A percentile compares a stretch with the other conserved stretches of the same genome.
Evolutionary conservation across 2,113 vertebrate genomes (phyloP).

Genomic region (Ceyx margarethae): DNA sequence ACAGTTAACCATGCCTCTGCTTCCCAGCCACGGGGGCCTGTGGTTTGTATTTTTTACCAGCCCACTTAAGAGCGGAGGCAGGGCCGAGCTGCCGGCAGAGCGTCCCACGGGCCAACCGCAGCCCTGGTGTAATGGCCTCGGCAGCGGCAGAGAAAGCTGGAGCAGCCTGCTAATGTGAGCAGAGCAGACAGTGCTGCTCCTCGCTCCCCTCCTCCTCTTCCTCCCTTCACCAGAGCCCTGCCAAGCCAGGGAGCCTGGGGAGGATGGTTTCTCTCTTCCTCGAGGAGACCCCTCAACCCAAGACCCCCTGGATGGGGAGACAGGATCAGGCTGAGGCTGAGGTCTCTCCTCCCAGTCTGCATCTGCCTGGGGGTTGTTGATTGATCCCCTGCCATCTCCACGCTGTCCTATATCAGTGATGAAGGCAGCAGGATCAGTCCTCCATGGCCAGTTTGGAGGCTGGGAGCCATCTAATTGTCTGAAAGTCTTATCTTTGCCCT

Average conservation of each 20-base stretch:
- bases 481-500: not conserved
- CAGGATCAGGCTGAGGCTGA: accelerated
- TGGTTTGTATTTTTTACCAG: not conserved
- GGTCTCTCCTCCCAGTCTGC: not conserved
- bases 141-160: not conserved
- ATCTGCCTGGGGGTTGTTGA: accelerated
- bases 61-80: not conserved
- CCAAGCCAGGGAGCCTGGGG: accelerated
- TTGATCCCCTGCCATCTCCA: not conserved
- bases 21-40: not conserved
- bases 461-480: not conserved
- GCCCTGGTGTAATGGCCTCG: not conserved
- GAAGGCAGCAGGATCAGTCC: not conserved
- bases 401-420: not conserved
- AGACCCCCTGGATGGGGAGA: not conserved
- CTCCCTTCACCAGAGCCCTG: not conserved
- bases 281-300: accelerated
- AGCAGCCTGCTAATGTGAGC: not conserved
- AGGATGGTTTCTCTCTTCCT: not conserved
- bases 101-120: not conserved
- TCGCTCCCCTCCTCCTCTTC: not conserved
- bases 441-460: not conserved
- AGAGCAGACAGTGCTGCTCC: not conserved
- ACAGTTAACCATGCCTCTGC: not conserved
- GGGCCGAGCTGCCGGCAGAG: not conserved